Conservation (phyloP, 1,140 invertebrate species). For the Spodoptera frugiperda region DNA sequence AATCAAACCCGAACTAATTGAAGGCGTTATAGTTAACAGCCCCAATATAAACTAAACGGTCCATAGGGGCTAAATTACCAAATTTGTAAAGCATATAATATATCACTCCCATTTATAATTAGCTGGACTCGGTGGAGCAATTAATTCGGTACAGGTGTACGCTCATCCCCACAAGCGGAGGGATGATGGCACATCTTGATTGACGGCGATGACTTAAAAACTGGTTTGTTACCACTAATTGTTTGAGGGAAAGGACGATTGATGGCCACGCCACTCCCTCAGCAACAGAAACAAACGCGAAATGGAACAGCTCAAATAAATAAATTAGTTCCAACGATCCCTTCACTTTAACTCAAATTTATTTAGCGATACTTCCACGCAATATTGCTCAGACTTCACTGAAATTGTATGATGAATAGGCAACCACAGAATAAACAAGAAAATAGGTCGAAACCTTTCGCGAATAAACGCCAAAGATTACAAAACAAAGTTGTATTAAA, state of each 20-base stretch:
- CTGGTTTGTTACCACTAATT: conserved; percentile 42
- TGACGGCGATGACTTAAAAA: conserved; percentile 64
- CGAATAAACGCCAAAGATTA: conserved; percentile 5
- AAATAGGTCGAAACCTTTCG: conserved; percentile 17
- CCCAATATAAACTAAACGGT: conserved; percentile 38
- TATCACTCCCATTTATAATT: conserved; percentile 68
- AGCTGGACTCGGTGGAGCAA: conserved; percentile 58
- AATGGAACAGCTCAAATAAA: conserved; percentile 1
- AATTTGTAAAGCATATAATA: conserved; percentile 65
- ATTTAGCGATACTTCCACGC: conserved; percentile 7
- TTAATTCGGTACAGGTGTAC: conserved; percentile 71
- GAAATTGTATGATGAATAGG: conserved; percentile 32
- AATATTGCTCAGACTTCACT: conserved; percentile 13
- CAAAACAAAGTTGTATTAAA: conserved; percentile 25
- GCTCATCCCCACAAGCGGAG: conserved; percentile 53
- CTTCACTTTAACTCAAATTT: background rate
- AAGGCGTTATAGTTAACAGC: no score
- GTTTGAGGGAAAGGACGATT: conserved; percentile 24
- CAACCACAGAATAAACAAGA: conserved; percentile 29
- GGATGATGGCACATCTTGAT: conserved; percentile 58
- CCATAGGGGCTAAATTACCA: conserved; percentile 52
- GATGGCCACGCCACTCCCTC: conserved; percentile 4
- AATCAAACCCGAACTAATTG: background rate
- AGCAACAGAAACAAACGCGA: background rate
- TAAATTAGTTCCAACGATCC: conserved; percentile 4